Conservation (phyloP, 2,113 vertebrate species). For the Geococcyx californianus region DNA sequence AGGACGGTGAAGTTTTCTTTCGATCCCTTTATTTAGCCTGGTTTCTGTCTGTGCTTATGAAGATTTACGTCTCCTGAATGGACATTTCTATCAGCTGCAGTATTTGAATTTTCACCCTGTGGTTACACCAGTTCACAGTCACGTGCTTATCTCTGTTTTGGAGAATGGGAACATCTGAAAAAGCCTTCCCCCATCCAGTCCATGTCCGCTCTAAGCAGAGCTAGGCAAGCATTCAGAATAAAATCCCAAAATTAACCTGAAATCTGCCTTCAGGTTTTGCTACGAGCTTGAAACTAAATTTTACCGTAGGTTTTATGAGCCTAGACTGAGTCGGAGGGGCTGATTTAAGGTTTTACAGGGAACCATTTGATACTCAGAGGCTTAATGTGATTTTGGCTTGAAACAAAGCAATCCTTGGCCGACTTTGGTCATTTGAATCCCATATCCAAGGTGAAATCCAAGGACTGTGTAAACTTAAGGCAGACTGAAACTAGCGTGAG, state of each 20-base stretch:
- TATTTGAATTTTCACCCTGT: not conserved
- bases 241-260: conserved; percentile 47
- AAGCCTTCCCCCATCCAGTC: not conserved
- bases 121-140: not conserved
- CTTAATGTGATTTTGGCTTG: conserved; percentile 47
- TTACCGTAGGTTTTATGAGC: conserved; percentile 30
- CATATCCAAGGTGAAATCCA: conserved; percentile 29
- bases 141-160: not conserved
- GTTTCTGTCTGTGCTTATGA: not conserved
- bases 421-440: not conserved
- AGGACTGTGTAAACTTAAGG: not conserved
- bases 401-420: conserved; percentile 48
- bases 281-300: conserved; percentile 47
- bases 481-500: not conserved
- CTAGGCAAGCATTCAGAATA: not conserved
- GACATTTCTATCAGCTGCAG: not conserved
- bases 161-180: not conserved
- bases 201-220: conserved; percentile 24
- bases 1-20: not conserved
- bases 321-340: conserved; percentile 6
- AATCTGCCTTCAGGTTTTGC: conserved; percentile 49
- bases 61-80: not conserved
- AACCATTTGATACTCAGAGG: conserved; percentile 41
- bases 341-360: conserved; percentile 57
- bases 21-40: not conserved